Percentiles rank a stretch among this genome's conserved stretches.
These are phyloP conservation scores for Metopolophium dirhodum DNA, from an alignment of 1,140 invertebrate species.

Conservation along the genomic window DNA sequence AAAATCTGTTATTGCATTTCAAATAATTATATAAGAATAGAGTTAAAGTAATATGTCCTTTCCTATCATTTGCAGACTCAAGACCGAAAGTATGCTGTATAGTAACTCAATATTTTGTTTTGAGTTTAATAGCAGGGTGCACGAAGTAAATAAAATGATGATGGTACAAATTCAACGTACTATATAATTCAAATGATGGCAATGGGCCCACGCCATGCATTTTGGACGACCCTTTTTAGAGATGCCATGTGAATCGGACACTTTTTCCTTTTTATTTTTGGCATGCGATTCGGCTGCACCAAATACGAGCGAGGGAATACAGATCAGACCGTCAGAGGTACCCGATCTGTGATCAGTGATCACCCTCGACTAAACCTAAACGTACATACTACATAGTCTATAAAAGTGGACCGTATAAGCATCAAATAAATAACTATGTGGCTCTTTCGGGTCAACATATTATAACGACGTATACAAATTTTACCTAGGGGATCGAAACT, in stretches of 20 bases:
- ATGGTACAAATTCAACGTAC: not conserved
- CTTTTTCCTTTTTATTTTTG: not conserved
- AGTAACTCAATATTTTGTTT: not conserved
- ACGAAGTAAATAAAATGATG: not conserved
- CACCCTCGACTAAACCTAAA: not conserved
- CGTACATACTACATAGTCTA: not conserved
- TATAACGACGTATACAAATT: slow-evolving; percentile 37
- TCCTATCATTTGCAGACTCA: not conserved
- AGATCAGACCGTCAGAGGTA: not conserved
- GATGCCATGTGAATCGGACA: not conserved
- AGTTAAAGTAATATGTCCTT: not conserved
- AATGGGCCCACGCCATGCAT: not conserved
- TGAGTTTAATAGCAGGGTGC: not conserved
- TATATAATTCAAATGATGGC: not conserved
- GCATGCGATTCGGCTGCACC: not conserved
- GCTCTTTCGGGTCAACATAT: not conserved
- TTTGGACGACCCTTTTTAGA: not conserved
- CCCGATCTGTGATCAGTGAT: not conserved
- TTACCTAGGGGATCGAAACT: slow-evolving; percentile 25
- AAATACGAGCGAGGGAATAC: not conserved
- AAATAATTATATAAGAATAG: not conserved
- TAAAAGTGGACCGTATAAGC: not conserved
- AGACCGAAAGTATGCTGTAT: not conserved
- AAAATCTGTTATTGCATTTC: not conserved
- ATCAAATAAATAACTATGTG: slow-evolving; percentile 20